Percentiles rank a stretch among this genome's conserved stretches.
Conservation (phyloP, 2,113 vertebrate species). For the Parus major region DNA sequence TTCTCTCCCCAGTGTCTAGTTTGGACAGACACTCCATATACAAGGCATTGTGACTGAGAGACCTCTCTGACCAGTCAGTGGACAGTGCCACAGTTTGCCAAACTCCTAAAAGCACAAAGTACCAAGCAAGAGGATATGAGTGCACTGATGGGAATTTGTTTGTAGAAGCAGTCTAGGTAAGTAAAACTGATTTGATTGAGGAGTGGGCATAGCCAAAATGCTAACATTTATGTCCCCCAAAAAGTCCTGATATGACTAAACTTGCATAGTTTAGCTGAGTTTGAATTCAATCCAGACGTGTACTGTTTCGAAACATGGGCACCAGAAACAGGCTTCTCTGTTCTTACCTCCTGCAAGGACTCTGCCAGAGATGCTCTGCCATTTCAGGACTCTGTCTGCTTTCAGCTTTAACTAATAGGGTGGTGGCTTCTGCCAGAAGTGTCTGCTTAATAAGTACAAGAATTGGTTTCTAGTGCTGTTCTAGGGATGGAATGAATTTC, state of each 20-base stretch:
- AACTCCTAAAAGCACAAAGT: background rate
- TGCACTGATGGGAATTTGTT: background rate
- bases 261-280: rapidly evolving
- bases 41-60: background rate
- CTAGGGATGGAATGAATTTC: background rate
- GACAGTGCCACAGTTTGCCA: background rate
- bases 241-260: background rate
- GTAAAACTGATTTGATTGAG: background rate
- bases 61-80: background rate
- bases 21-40: background rate
- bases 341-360: background rate
- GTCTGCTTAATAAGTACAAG: background rate
- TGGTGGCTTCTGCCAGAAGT: background rate
- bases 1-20: background rate
- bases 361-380: background rate
- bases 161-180: background rate
- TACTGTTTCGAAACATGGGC: background rate
- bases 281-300: background rate
- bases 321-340: background rate
- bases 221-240: background rate
- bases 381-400: background rate
- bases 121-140: background rate
- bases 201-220: background rate
- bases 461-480: background rate
- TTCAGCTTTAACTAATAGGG: background rate